phyloP scores from a whole-genome alignment of 2,797 vertebrate genomes.

The Babyrousa celebensis region DNA sequence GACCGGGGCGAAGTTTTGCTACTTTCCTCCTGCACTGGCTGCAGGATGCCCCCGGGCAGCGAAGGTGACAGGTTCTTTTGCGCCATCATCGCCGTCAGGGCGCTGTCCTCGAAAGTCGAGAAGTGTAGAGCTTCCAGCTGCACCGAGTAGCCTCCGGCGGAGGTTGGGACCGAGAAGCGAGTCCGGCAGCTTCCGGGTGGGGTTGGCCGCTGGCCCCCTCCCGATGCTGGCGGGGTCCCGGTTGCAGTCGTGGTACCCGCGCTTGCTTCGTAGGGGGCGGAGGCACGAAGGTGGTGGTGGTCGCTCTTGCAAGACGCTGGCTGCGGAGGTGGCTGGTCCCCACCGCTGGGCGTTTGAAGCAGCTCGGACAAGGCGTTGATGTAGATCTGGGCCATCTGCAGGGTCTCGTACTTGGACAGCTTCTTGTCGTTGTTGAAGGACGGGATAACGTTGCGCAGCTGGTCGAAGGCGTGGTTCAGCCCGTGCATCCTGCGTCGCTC shows the following conservation, averaged over 20 bases:
- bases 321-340: slow-evolving; percentile 75
- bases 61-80: slow-evolving; percentile 92
- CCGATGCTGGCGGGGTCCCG: slow-evolving; percentile 17
- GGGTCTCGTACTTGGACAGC: slow-evolving; percentile 98
- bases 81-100: slow-evolving; percentile 92
- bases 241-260: not conserved
- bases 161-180: slow-evolving; percentile 88
- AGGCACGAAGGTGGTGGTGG: slow-evolving; percentile 82
- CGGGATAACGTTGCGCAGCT: slow-evolving; percentile 98
- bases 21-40: slow-evolving; percentile 89
- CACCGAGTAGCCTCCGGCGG: slow-evolving; percentile 89
- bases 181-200: slow-evolving; percentile 90
- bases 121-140: slow-evolving; percentile 93
- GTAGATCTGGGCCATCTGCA: slow-evolving; percentile 99
- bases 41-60: slow-evolving; percentile 87
- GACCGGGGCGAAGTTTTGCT: slow-evolving; percentile 95
- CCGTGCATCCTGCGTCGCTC: slow-evolving; percentile 98
- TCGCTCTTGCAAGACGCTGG: slow-evolving; percentile 83
- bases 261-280: slow-evolving; percentile 81
- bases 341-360: slow-evolving; percentile 91
- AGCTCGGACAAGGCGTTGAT: slow-evolving; percentile 98
- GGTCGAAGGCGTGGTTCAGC: slow-evolving; percentile 98
- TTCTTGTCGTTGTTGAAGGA: slow-evolving; percentile 99
- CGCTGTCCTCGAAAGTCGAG: slow-evolving; percentile 92
- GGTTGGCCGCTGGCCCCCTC: slow-evolving; percentile 67